Evolutionary conservation across 2,797 vertebrate genomes (phyloP).

Genomic region (Ctenochaetus hawaiiensis): DNA sequence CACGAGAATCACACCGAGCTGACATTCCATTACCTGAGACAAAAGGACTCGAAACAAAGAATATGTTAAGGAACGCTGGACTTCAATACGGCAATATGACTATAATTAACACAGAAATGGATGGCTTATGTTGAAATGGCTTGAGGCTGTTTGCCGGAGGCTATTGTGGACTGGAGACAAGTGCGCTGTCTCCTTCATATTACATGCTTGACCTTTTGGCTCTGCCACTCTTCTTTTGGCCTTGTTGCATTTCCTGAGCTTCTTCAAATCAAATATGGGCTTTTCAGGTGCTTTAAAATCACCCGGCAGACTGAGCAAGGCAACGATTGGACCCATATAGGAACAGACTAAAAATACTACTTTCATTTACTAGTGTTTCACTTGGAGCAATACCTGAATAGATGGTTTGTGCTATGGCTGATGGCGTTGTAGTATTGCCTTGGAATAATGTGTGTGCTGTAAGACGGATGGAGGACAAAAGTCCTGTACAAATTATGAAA

Average conservation of each 20-base stretch:
- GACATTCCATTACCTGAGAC: constrained; percentile 93
- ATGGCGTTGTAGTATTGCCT: background rate
- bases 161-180: constrained; percentile 81
- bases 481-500: background rate
- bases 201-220: constrained; percentile 86
- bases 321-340: constrained; percentile 24
- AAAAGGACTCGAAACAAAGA: constrained; percentile 88
- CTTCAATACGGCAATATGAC: constrained; percentile 88
- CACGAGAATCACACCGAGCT: constrained; percentile 87
- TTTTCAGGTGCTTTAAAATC: constrained; percentile 44
- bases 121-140: constrained; percentile 76
- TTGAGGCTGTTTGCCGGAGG: constrained; percentile 72
- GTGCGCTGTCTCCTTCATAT: constrained; percentile 79
- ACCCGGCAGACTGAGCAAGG: constrained; percentile 12
- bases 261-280: constrained; percentile 70
- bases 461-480: background rate
- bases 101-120: constrained; percentile 90
- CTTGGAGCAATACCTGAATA: constrained; percentile 2
- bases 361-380: constrained; percentile 37
- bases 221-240: constrained; percentile 43
- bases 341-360: constrained; percentile 9
- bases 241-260: constrained; percentile 48
- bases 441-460: background rate
- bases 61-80: constrained; percentile 89
- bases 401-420: background rate